These are phyloP conservation scores for Trematomus loennbergii DNA, from an alignment of 2,113 vertebrate genomes.

Conservation along the genomic window DNA sequence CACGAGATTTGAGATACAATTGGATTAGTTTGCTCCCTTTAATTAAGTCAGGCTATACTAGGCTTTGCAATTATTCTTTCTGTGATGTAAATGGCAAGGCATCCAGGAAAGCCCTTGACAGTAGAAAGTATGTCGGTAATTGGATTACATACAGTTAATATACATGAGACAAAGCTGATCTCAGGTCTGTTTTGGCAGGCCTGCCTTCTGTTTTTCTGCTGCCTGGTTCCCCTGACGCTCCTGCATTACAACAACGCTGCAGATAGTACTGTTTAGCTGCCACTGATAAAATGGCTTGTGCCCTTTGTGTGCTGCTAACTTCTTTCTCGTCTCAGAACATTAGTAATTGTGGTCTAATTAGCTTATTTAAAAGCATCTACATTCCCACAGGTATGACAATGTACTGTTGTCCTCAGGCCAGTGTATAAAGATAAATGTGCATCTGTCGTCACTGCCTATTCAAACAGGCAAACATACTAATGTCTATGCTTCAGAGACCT, in stretches of 20 bases:
- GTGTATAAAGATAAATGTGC: background rate
- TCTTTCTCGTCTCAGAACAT: background rate
- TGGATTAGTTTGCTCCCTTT: background rate
- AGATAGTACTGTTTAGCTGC: background rate
- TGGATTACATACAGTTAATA: background rate
- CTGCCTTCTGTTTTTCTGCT: background rate
- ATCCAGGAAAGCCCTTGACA: background rate
- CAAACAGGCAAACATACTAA: background rate
- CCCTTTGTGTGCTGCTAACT: background rate
- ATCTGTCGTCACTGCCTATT: background rate
- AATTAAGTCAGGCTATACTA: background rate
- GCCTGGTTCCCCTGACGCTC: background rate
- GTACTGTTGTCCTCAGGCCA: too few relatives aligned
- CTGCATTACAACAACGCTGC: constrained; percentile 1
- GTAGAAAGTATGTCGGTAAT: background rate
- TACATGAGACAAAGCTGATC: constrained; percentile 2
- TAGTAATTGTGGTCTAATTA: background rate
- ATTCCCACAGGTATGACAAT: background rate
- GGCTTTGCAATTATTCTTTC: background rate
- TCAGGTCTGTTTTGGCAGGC: background rate
- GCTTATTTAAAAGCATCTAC: background rate
- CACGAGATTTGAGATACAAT: background rate
- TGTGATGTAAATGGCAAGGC: background rate
- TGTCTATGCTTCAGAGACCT: background rate
- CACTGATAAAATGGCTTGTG: background rate